Evolutionary conservation across 2,888 invertebrate genomes (phyloP), one percentile per base, ranked within the genome.

Genomic region (Prenolepis imparis): DNA sequence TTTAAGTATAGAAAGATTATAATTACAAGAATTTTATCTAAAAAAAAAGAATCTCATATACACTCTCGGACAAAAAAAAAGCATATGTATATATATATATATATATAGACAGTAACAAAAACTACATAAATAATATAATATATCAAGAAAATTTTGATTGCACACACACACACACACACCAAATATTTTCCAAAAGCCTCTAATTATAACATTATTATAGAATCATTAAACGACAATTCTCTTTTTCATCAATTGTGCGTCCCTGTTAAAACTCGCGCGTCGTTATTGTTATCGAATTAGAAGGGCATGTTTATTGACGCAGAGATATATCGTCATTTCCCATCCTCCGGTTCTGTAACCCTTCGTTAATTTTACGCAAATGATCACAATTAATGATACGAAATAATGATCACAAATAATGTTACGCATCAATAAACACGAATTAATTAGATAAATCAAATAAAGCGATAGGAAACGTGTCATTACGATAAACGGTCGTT

Each of bases 291-390:
- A 48, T 48, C 6, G n/a, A 48, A 48, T 48, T 48, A 21, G n/a
- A 36, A 18, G n/a, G 3, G n/a, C n/a, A 9, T 18, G 63, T 18
- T 18, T 21, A 18, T 63, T n/a, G 12, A 64, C 0, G 39, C 39
- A 21, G 21, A 21, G 1, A n/a, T 48, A 6, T 41, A 9, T 48
- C 6, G 8, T 48, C 6, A 41, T 24, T 41, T 41, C 11, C 21
- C 63, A 18, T 5, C 12, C 24, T 28, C 61, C 18, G 18, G 21
- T 66, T 44, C 21, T 41, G 44, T 15, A 6, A 44, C 3, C 21
- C 15, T 15, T 66, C 41, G 24, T 66, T 41, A 44, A 66, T 66
- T 66, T 66, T 66, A 41, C 24, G 15, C 41, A 24, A 66, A 44
- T 41, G 24, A 66, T 48, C 41, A 3, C 24, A 21, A 8, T 8